These are phyloP conservation scores for Labeo rohita DNA, from an alignment of 2,113 vertebrate species.

Conservation along the genomic window DNA sequence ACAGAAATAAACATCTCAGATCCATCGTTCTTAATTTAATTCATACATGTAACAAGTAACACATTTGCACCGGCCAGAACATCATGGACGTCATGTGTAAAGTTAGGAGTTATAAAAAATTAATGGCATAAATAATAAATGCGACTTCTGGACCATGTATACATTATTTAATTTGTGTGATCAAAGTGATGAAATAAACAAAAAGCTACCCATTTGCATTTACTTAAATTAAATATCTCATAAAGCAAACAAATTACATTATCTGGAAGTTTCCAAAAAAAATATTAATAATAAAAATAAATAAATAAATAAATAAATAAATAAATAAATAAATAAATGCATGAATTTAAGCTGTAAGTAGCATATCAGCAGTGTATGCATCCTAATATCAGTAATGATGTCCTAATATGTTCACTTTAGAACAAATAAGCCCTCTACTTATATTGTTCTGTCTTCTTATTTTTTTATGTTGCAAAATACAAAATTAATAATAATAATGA, in stretches of 20 bases:
- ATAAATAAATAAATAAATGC: too few relatives aligned
- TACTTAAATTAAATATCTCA: background rate
- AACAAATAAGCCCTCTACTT: background rate
- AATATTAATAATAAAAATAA: too few relatives aligned
- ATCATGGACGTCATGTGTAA: background rate
- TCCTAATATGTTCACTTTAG: background rate
- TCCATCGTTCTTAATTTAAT: background rate
- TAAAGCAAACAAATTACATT: background rate
- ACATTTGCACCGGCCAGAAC: background rate
- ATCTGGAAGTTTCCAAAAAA: background rate
- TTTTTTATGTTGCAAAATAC: too few relatives aligned
- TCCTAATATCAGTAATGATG: background rate
- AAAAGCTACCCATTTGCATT: background rate
- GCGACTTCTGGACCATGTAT: background rate
- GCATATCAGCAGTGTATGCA: background rate
- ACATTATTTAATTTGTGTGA: background rate
- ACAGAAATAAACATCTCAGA: background rate
- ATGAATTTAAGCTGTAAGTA: too few relatives aligned
- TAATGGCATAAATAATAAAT: background rate
- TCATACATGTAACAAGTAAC: background rate
- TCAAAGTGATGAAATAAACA: background rate
- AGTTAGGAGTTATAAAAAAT: background rate
- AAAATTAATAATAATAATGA: background rate
- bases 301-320: too few relatives aligned
- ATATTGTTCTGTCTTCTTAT: too few relatives aligned